These are phyloP conservation scores for Idaea straminata DNA, from an alignment of 2,888 invertebrate genomes.

Conservation along the genomic window DNA sequence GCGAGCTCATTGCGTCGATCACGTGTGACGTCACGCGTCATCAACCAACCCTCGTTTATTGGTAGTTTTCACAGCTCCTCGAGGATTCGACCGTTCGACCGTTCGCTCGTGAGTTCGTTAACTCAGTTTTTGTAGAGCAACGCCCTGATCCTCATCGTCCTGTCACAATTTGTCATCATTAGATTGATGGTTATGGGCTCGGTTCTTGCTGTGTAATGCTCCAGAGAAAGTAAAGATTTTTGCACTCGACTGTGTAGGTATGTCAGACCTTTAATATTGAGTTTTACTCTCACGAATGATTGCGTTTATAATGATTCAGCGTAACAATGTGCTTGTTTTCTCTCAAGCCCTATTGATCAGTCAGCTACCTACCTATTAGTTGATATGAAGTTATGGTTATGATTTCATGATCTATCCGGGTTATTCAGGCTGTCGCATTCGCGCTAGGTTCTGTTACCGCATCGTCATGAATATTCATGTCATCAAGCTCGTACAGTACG, in stretches of 20 bases:
- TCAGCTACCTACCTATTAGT: background rate
- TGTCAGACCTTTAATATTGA: background rate
- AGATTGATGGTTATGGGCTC: background rate
- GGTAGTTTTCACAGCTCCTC: slow-evolving; percentile 4
- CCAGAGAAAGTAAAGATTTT: background rate
- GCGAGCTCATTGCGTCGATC: slow-evolving; percentile 37
- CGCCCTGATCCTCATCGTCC: slow-evolving; percentile 1
- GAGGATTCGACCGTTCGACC: background rate
- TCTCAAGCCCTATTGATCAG: background rate
- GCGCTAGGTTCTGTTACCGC: slow-evolving; percentile 12
- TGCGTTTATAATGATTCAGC: background rate
- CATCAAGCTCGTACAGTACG: slow-evolving; percentile 36
- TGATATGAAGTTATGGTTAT: background rate
- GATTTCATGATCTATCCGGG: background rate
- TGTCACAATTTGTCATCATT: background rate
- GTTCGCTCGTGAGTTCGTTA: slow-evolving; percentile 3
- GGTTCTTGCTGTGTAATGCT: background rate
- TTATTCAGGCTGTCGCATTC: background rate
- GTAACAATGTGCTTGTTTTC: background rate
- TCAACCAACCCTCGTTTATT: slow-evolving; percentile 20
- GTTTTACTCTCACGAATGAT: background rate
- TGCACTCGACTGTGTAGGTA: background rate
- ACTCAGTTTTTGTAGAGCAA: slow-evolving; percentile 1
- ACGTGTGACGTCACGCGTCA: slow-evolving; percentile 38
- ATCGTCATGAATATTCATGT: slow-evolving; percentile 52